Conservation (phyloP, 2,113 vertebrate species). For the Heterotis niloticus region DNA sequence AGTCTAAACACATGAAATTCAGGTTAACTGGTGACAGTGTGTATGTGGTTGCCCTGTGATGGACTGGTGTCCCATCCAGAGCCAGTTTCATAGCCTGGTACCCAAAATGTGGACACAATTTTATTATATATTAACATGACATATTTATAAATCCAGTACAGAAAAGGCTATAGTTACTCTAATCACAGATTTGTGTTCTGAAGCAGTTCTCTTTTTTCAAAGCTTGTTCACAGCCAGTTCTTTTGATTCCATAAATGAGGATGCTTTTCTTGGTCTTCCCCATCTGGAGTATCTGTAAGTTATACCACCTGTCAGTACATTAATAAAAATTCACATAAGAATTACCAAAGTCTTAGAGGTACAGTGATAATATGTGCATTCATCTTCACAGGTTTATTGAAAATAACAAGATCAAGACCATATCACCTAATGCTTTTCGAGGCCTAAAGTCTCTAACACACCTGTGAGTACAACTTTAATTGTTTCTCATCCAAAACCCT, state of each 20-base stretch:
- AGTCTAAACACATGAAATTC: no score
- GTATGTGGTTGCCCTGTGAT: no score
- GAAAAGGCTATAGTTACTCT: neutral
- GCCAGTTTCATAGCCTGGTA: no score
- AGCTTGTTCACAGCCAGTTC: conserved; percentile 95
- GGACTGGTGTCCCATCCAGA: no score
- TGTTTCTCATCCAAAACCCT: neutral
- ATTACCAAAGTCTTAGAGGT: neutral
- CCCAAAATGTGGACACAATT: no score
- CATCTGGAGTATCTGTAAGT: conserved; percentile 97
- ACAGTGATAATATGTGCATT: neutral
- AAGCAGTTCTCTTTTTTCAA: conserved; percentile 29
- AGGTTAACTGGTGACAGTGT: no score
- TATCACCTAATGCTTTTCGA: conserved; percentile 88
- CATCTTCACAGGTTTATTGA: conserved; percentile 89
- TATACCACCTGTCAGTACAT: conserved; percentile 15
- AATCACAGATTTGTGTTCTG: neutral
- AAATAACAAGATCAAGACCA: conserved; percentile 93
- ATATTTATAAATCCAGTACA: neutral
- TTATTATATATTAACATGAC: no score
- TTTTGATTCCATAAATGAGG: conserved; percentile 88
- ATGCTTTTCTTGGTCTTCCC: conserved; percentile 89
- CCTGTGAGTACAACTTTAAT: conserved; percentile 78
- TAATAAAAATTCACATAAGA: neutral
- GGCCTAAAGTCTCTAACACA: conserved; percentile 92